These are phyloP conservation scores for Gymnobelideus leadbeateri DNA, from an alignment of 2,113 vertebrate species.

Conservation along the genomic window DNA sequence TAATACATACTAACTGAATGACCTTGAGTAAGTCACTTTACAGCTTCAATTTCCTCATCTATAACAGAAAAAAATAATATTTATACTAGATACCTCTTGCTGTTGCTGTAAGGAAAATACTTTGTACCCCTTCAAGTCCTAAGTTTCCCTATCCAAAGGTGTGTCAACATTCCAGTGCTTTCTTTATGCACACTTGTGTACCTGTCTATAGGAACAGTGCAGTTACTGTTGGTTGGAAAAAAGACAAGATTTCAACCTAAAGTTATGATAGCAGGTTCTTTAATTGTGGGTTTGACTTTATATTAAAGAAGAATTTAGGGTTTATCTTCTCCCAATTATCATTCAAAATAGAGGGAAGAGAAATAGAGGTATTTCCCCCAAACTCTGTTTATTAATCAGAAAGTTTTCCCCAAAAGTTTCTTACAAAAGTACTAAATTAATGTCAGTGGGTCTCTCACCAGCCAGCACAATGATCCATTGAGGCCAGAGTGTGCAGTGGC, in stretches of 20 bases:
- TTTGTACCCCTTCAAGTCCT: no score
- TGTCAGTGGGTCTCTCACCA: no score
- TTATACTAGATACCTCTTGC: no score
- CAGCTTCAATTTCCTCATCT: no score
- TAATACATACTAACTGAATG: no score
- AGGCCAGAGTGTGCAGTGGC: no score
- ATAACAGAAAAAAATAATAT: no score
- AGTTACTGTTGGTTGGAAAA: background rate
- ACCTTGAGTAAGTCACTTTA: no score
- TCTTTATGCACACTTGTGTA: background rate
- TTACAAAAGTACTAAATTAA: background rate
- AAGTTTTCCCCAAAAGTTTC: background rate
- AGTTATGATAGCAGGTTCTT: background rate
- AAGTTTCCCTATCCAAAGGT: no score
- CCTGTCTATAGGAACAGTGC: background rate
- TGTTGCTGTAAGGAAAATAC: no score
- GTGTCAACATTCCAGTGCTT: no score
- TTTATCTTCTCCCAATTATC: background rate
- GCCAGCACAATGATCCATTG: no score
- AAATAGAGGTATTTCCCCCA: background rate
- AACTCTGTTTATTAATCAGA: background rate
- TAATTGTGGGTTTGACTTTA: background rate
- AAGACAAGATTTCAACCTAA: background rate
- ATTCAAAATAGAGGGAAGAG: background rate
- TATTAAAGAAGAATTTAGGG: background rate